Base-by-base conservation (phyloP, 1,140 invertebrate genomes). In the Drosophila suzukii region DNA sequence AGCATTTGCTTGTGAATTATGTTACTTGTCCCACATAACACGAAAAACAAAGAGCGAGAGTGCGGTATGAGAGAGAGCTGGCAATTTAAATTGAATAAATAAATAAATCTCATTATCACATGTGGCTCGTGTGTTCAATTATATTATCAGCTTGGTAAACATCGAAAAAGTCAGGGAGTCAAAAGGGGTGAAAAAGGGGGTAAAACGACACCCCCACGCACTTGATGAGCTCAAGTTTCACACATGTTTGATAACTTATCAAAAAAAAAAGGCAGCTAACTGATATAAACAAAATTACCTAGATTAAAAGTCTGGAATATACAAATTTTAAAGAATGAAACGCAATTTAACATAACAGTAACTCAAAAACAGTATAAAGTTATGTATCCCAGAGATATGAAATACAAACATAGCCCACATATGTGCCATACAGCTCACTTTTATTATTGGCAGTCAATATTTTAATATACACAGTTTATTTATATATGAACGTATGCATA, bases 31-130 rank as follows among this genome's bases (percentile, higher is more conserved):
- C 62, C 62, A 62, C 57, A 65, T 65, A 65, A 65, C 41, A 56
- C 61, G 51, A 43, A 43, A 51, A 58, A 73, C 53, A 72, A 53
- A 68, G 30, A 34, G 56, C 36, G 11, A 24, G 36, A 30, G 34
- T 43, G 20, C 6, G 20, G 10, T 13, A 27, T 20, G 5, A n/a
- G 27, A 6, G 36, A 30, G 10, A 30, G 20, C 7, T 17, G n/a
- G 36, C 56, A 46, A 17, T 53, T 72, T 46, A 73, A 74, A 82
- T 88, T 88, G 73, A 63, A 74, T 88, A 83, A 88, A 89, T 83
- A 88, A 88, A 88, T 89, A 88, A 84, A 89, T 75, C 78, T 67
- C 71, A 89, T 90, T 89, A 89, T 89, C 85, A 84, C 78, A 78
- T 90, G 56, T 44, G 70, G 85, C 85, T 89, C 81, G 80, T 89